A percentile compares a stretch with the other conserved stretches of the same genome.
Evolutionary conservation across 2,888 invertebrate genomes (phyloP).

Genomic region (Drosophila greeni): DNA sequence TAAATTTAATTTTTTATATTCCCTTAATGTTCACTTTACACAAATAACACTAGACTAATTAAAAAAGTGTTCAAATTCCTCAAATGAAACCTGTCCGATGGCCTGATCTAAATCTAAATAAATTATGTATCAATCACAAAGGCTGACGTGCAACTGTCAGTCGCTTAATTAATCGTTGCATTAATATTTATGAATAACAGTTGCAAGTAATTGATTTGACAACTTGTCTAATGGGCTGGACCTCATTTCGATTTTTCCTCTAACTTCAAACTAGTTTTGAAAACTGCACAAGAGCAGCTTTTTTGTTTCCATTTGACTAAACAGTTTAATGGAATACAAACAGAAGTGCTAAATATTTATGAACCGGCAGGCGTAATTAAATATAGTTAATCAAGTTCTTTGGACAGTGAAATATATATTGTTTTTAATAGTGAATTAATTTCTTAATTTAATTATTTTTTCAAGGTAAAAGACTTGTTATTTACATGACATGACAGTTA

Average conservation of each 20-base stretch:
- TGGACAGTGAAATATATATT: not conserved
- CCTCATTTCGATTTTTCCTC: constrained; percentile 3
- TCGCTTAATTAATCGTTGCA: constrained; percentile 4
- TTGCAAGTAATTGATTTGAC: constrained; percentile 16
- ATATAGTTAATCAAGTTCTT: not conserved
- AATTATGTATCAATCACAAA: constrained; percentile 6
- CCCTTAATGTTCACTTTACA: not conserved
- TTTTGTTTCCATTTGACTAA: not conserved
- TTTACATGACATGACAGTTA: not conserved
- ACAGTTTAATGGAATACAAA: constrained; percentile 3
- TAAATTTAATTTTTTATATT: not conserved
- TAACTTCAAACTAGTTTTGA: constrained; percentile 1
- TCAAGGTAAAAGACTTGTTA: not conserved
- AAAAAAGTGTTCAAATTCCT: not conserved
- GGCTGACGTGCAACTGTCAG: not conserved
- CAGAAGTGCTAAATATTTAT: constrained; percentile 3
- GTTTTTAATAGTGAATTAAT: not conserved
- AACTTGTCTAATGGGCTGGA: constrained; percentile 10
- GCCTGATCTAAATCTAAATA: constrained; percentile 11
- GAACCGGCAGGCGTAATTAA: not conserved
- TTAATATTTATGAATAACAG: constrained; percentile 24
- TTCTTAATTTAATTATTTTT: no score
- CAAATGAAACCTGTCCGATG: not conserved
- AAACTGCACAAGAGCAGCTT: not conserved
- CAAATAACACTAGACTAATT: not conserved